These are phyloP conservation scores for Dipus sagitta DNA, from an alignment of 2,797 vertebrate genomes.

Conservation along the genomic window DNA sequence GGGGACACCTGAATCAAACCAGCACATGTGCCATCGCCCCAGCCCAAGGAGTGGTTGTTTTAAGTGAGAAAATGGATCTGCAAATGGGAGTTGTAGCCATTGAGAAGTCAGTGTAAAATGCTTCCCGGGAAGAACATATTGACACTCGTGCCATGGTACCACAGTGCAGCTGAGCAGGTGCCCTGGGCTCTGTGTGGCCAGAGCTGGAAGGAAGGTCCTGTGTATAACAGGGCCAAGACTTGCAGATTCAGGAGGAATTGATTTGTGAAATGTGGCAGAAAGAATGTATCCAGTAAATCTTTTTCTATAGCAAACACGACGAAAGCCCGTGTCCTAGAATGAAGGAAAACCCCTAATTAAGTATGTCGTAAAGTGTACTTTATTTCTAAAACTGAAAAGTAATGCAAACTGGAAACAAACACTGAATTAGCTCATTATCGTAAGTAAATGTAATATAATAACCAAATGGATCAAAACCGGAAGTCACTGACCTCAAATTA, in stretches of 20 bases:
- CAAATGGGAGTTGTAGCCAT: background rate
- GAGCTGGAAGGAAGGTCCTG: background rate
- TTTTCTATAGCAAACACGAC: slow-evolving; percentile 42
- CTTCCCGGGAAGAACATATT: background rate
- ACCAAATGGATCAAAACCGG: slow-evolving; percentile 1
- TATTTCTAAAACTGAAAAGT: background rate
- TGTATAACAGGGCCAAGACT: background rate
- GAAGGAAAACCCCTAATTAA: background rate
- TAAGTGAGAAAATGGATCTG: background rate
- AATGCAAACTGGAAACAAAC: slow-evolving; percentile 17
- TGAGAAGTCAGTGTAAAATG: slow-evolving; percentile 24
- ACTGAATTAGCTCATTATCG: background rate
- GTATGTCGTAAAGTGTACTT: background rate
- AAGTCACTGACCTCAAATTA: background rate
- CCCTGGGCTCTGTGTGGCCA: background rate
- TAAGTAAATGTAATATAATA: background rate
- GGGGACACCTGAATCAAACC: too few relatives aligned
- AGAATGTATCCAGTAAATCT: background rate
- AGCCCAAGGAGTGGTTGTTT: background rate
- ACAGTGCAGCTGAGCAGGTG: background rate
- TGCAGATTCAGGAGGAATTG: background rate
- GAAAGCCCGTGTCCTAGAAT: background rate
- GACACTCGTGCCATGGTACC: background rate
- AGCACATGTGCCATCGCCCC: too few relatives aligned
- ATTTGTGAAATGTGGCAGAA: background rate